Percentiles rank a stretch among this genome's conserved stretches.
Evolutionary conservation across 2,113 vertebrate species (phyloP).

Genomic region (Solenodon paradoxus): DNA sequence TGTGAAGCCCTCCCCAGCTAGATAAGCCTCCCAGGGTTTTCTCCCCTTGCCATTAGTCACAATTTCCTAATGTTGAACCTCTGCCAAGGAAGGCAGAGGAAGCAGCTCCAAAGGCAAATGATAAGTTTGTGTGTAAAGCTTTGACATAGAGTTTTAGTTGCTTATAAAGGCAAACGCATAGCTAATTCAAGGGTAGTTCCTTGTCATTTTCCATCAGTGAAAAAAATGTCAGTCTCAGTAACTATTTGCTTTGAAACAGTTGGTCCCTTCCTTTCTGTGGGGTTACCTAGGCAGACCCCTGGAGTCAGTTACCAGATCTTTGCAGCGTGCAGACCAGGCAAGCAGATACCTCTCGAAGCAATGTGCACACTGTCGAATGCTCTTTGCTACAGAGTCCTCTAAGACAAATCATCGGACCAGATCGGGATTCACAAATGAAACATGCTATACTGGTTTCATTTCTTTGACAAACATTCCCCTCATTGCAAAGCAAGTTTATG

Average conservation of each 20-base stretch:
- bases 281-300: constrained; percentile 68
- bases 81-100: constrained; percentile 76
- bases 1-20: constrained; percentile 49
- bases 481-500: neutral
- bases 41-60: constrained; percentile 71
- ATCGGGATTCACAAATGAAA: constrained; percentile 33
- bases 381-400: constrained; percentile 64
- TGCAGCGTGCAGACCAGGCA: neutral
- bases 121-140: constrained; percentile 62
- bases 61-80: constrained; percentile 72
- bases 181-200: constrained; percentile 68
- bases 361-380: constrained; percentile 22
- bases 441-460: constrained; percentile 17
- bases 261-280: constrained; percentile 62
- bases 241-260: constrained; percentile 72
- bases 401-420: constrained; percentile 56
- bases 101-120: constrained; percentile 75
- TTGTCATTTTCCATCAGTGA: constrained; percentile 71
- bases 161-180: constrained; percentile 74
- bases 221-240: constrained; percentile 67
- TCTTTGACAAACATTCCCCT: constrained; percentile 38
- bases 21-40: constrained; percentile 64
- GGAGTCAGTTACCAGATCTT: constrained; percentile 68
- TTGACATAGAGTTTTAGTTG: constrained; percentile 73
- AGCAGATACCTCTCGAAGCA: constrained; percentile 59